Evolutionary conservation across 2,888 invertebrate species (phyloP).

Genomic region (Agriopis marginaria): DNA sequence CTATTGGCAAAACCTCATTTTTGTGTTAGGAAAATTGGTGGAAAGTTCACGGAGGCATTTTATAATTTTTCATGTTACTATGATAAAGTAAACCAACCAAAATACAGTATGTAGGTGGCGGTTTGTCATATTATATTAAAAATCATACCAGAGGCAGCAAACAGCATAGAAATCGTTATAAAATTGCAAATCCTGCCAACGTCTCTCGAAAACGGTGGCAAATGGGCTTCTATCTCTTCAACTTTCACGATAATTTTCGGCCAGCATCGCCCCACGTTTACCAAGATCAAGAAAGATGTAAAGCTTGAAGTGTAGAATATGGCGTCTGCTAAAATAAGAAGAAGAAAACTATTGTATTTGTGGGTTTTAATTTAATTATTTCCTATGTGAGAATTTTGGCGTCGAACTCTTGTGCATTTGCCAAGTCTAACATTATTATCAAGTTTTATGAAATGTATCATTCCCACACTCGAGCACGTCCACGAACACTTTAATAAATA

Average conservation of each 20-base stretch:
- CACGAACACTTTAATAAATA: no score
- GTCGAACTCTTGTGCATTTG: no score
- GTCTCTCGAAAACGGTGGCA: conserved; percentile 60
- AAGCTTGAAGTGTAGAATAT: conserved; percentile 60
- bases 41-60: no score
- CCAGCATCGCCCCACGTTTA: conserved; percentile 57
- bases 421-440: no score
- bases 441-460: no score
- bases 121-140: background rate
- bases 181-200: conserved; percentile 53
- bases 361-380: no score
- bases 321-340: conserved; percentile 57
- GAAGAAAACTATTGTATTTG: background rate
- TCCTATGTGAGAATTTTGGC: no score
- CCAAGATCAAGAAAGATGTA: conserved; percentile 53
- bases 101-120: background rate
- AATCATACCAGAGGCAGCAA: conserved; percentile 55
- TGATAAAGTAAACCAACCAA: background rate
- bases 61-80: background rate
- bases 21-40: no score
- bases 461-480: no score
- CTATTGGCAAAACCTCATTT: no score
- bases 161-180: conserved; percentile 53
- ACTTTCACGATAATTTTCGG: conserved; percentile 51
- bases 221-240: conserved; percentile 55